phyloP scores from a whole-genome alignment of 2,797 vertebrate genomes.

The Labeo calbasu region DNA sequence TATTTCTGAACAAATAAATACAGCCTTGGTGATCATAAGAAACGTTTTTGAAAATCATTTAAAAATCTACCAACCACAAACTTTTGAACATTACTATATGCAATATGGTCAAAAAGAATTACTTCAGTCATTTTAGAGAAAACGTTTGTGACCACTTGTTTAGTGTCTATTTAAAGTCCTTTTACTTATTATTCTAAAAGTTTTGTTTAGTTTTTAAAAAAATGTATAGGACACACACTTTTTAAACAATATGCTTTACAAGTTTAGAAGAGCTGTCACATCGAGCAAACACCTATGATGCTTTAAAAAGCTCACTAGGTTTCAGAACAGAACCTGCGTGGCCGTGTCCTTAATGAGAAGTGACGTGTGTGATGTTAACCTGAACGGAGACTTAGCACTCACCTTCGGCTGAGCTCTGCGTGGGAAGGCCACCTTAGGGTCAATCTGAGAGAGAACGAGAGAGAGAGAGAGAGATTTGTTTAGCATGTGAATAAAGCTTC shows the following conservation, averaged over 20 bases:
- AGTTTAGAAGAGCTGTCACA: not conserved
- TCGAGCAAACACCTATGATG: not conserved
- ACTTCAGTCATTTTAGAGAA: not conserved
- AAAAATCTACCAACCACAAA: not conserved
- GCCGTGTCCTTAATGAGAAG: conserved; percentile 58
- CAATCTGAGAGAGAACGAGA: conserved; percentile 82
- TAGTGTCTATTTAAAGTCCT: not conserved
- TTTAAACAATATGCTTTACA: no score
- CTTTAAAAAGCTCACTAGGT: conserved; percentile 1
- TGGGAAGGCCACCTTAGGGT: conserved; percentile 98
- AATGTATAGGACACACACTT: no score
- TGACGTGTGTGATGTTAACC: conserved; percentile 81
- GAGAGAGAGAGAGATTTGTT: conserved; percentile 54
- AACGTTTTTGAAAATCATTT: not conserved
- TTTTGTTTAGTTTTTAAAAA: not conserved
- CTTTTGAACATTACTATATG: not conserved
- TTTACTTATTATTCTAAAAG: not conserved
- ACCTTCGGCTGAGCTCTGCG: conserved; percentile 98
- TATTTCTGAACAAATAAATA: not conserved
- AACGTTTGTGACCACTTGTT: not conserved
- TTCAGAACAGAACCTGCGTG: conserved; percentile 52
- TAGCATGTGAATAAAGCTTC: conserved; percentile 13
- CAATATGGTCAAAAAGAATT: not conserved
- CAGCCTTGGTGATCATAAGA: not conserved
- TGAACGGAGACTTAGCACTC: conserved; percentile 73